A percentile compares a stretch with the other conserved stretches of the same genome.
Evolutionary conservation across 2,113 vertebrate genomes (phyloP).

Genomic region (Anthoscopus minutus): DNA sequence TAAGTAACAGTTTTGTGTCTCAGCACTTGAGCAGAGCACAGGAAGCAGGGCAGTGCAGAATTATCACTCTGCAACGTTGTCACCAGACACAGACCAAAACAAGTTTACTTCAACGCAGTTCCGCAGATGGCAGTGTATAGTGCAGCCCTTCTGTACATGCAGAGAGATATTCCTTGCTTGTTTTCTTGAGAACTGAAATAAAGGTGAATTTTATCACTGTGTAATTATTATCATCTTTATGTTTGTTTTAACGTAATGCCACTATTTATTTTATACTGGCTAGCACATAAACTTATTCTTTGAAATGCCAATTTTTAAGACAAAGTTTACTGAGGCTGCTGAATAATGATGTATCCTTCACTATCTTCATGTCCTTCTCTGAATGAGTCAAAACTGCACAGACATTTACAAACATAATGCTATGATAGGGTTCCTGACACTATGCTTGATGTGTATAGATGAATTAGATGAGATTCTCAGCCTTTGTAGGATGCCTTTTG

Average conservation of each 20-base stretch:
- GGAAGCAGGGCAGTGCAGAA: background rate
- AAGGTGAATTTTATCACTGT: background rate
- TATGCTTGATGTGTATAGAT: background rate
- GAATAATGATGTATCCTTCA: background rate
- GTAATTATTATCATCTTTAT: background rate
- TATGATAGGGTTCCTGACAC: background rate
- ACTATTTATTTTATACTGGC: background rate
- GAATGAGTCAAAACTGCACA: background rate
- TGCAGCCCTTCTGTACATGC: background rate
- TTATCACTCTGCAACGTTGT: background rate
- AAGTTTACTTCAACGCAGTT: background rate
- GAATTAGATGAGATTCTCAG: background rate
- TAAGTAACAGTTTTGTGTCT: background rate
- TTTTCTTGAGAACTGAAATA: background rate
- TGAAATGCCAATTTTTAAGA: background rate
- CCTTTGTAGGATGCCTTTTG: background rate
- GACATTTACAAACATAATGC: background rate
- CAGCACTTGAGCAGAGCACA: background rate
- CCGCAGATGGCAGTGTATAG: background rate
- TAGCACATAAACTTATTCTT: background rate
- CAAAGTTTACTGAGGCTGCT: background rate
- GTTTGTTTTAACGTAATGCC: background rate
- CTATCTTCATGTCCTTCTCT: background rate
- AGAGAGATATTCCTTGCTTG: background rate
- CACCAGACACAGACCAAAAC: background rate